phyloP scores from a whole-genome alignment of 2,797 vertebrate genomes.

The Urophycis tenuis region DNA sequence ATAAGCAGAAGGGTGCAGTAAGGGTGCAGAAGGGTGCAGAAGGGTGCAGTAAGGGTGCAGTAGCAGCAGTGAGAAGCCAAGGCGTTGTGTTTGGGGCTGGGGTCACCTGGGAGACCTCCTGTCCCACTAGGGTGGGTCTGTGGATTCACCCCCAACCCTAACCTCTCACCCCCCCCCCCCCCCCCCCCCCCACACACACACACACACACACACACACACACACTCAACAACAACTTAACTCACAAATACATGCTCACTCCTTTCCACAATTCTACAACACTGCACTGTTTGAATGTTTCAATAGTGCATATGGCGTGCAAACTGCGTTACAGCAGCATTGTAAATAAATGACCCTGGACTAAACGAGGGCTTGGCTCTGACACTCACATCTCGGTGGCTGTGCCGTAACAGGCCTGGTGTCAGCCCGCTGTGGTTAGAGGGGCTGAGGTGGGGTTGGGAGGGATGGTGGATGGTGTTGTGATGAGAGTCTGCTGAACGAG shows the following conservation, averaged over 20 bases:
- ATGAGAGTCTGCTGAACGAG: background rate
- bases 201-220: background rate
- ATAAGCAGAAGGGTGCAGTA: background rate
- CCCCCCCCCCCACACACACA: background rate
- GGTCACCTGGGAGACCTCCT: background rate
- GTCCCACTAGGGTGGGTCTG: no score
- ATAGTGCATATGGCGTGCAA: background rate
- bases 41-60: background rate
- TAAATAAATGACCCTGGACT: no score
- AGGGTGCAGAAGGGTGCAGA: no score
- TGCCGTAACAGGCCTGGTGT: no score
- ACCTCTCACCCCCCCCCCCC: background rate
- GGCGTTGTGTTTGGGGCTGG: background rate
- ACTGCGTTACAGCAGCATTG: no score
- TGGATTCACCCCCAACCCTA: no score
- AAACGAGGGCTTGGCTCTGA: no score
- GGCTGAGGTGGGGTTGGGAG: no score
- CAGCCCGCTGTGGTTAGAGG: no score
- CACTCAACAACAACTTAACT: no score
- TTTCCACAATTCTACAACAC: background rate
- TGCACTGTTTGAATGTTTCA: constrained; percentile 9
- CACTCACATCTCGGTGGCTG: no score
- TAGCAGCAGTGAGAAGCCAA: background rate
- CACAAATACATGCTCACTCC: background rate
- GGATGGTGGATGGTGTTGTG: background rate